Base-by-base conservation (phyloP, 2,113 vertebrate species). In the Pterocles gutturalis region DNA sequence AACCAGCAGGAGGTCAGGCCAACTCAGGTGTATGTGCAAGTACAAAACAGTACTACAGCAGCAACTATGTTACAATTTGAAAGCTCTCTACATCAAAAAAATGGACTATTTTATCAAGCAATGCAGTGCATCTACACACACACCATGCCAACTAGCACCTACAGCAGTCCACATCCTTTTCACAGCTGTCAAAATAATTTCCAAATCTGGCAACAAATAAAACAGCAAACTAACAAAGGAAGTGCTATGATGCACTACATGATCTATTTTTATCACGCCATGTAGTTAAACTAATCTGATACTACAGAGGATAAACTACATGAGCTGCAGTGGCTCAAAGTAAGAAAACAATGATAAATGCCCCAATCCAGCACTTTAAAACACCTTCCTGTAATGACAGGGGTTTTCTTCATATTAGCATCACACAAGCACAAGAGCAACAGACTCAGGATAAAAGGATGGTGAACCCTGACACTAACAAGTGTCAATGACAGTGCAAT, bases 331-430 rank as follows among this genome's bases (percentile, higher is more conserved):
- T 22, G 38, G 54, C 41, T 78, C 79, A 33, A 85, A 82, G 79
- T 61, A 87, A 95, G 55, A 82, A 95, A 97, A 94, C 43, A 93
- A 94, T 85, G 69, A 87, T 7, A 73, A 75, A 46, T 75, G 22
- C 11, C 21, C n/a, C 29, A 79, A 45, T 5, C 36, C 19, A 45
- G 28, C 29, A 83, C 17, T 61, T 72, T 25, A 87, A 88, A 93
- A 77, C 8, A 66, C 5, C 9, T 55, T 80, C 18, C 13, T 41
- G 19, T 29, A 87, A 85, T 12, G 10, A 49, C n/a, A 72, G 6
- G 17, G 1, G 38, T 0, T 26, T 64, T 90, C 78, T 86, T 41
- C 51, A 5, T 33, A 73, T 43, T 45, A 76, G 31, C 48, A 64
- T 82, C 53, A 83, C 43, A 69, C 5, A 0, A 81, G 24, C 54